Base-by-base conservation (phyloP, 2,797 vertebrate species). In the Ara ararauna region DNA sequence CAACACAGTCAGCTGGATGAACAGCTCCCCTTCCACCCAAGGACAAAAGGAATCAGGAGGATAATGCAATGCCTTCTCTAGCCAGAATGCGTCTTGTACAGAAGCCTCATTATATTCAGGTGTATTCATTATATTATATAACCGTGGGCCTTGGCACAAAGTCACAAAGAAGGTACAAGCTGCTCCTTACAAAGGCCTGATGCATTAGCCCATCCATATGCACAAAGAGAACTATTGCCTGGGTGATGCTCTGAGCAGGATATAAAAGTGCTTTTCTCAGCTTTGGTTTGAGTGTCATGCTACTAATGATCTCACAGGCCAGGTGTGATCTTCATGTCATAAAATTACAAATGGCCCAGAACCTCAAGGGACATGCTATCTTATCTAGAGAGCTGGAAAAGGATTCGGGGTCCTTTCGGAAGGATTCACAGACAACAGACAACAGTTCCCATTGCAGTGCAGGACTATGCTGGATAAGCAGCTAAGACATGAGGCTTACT, bases 141-240 rank as follows among this genome's bases (percentile, higher is more conserved):
- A 82, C 36, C 76, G 27, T 47, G n/a, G 6, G 16, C 32, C 38
- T 15, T 18, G 53, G 64, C 23, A 61, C 22, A n/a, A 91, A 84
- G 21, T 77, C 75, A 79, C 68, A 93, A 78, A 89, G 44, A 29
- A 92, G 32, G 23, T 85, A 89, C 74, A 85, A 82, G 36, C 67
- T 77, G 27, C 34, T 94, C 29, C 56, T 61, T 75, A 82, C n/a
- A 56, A 72, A 8, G 40, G 38, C 48, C 34, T 56, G 24, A 23
- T 67, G 47, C 44, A 29, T 74, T 60, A 64, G 48, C n/a, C 0
- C 64, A 66, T 40, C n/a, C 0, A 0, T 38, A 42, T 1, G 2
- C 32, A 48, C 29, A 86, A 83, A 21, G 54, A 58, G 26, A 42
- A 24, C 27, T 60, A 8, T 32, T 90, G 71, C 51, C 51, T 85